Evolutionary conservation across 2,888 invertebrate genomes (phyloP), one percentile per base, ranked within the genome.

Genomic region (Ectemnius cavifrons): DNA sequence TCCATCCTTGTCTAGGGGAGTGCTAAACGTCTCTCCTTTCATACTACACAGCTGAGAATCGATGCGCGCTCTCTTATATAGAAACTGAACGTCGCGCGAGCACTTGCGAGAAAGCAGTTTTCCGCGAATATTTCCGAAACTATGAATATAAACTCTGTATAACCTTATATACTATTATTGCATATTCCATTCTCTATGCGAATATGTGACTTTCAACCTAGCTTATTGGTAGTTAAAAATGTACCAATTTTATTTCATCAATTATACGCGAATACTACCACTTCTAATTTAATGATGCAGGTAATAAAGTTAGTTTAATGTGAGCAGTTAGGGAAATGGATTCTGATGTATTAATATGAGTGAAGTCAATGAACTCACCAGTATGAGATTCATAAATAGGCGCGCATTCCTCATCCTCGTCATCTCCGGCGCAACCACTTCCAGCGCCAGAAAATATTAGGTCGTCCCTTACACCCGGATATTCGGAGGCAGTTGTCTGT

Each of bases 21-120:
- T 96, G 96, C 96, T 96, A 96, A 96, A 95, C 95, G 93, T 95
- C 97, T 98, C 97, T 98, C 97, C 97, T 97, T 97, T 97, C 95
- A 96, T 97, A 97, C 96, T 95, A 97, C 97, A 97, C 97, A 74
- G 14, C 0, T 0, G 0, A 0, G 0, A 0, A 0, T 0, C n/a
- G 4, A n/a, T 0, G 8, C 11, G 20, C 0, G 2, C 13, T 4
- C 4, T 37, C 71, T 89, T 91, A 91, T 91, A 91, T 90, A 91
- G 14, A 2, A 77, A 83, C 14, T 20, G 27, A 8, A 2, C 0
- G 0, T 0, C 3, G 0, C 28, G 2, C 65, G 13, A 73, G 67
- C 76, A 68, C 85, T 85, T 82, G 84, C 81, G 91, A 86, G 90
- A 89, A 85, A 84, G 52, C 1, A 23, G 0, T 63, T 68, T 73